Base-by-base conservation (phyloP, 2,113 vertebrate genomes). In the Tauraco erythrolophus region DNA sequence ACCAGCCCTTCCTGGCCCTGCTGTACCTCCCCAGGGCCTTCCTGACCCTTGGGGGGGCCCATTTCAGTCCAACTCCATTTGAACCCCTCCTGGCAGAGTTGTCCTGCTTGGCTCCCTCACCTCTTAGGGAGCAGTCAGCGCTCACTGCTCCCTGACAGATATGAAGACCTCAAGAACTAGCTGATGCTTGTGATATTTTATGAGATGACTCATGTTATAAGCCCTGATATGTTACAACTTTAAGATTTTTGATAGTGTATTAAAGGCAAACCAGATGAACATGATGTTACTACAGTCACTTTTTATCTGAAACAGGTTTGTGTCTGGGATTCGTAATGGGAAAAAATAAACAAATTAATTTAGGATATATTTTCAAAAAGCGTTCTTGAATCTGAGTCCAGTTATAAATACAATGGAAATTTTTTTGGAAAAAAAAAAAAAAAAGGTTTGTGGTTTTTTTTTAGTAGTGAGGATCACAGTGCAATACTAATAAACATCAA, bases 21-120 rank as follows among this genome's bases (percentile, higher is more conserved):
- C 7, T 11, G 33, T 87, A 9, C 7, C 5, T 71, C 19, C 10
- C 9, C 1, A 1, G 7, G 17, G 16, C 9, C 30, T 86, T 31
- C n/a, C n/a, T 7, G 10, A 31, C 1, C 18, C 35, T 1, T 35
- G 24, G 8, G 14, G 15, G 4, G 6, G 2, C 2, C 1, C 14
- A 35, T 62, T 83, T 83, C 23, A 69, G 14, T 39, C 27, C 84
- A 83, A 33, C 6, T 14, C 17, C 33, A 37, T 31, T 25, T 19
- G 9, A 79, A 24, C 2, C 13, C 7, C 13, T 60, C 41, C 33
- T 35, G 27, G 14, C 4, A 70, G 3, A 1, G 9, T 41, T 54
- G 15, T 64, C 35, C 23, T 56, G 2, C n/a, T 53, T 68, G 12
- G 15, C 7, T 80, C 12, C 4, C 11, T 9, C 17, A 12, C 2